These are phyloP conservation scores for Scolanthus callimorphus DNA, from an alignment of 92 coral and sea anemone species.

Conservation along the genomic window DNA sequence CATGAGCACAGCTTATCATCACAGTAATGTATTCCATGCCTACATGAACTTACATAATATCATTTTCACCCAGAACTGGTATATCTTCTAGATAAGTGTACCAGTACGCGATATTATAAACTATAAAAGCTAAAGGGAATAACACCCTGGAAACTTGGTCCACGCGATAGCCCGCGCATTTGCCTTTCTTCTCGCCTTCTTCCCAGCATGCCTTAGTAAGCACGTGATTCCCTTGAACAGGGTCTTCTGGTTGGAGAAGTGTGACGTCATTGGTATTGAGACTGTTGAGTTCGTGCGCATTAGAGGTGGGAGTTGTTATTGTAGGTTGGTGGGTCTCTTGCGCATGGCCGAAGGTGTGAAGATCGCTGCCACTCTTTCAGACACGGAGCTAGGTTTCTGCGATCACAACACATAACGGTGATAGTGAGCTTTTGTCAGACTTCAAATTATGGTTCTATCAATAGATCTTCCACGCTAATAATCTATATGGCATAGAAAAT, in stretches of 20 bases:
- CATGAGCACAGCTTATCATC: too few species aligned
- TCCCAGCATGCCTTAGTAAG: constrained; percentile 3
- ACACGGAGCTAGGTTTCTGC: too few species aligned
- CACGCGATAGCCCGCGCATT: constrained; percentile 7
- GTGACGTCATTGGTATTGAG: background rate
- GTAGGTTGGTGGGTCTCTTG: too few species aligned
- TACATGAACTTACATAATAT: background rate
- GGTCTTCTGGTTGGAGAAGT: background rate
- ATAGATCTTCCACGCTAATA: too few species aligned
- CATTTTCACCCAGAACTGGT: background rate
- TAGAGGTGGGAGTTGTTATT: background rate
- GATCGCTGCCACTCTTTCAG: too few species aligned
- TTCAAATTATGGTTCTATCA: too few species aligned
- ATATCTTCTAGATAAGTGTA: constrained; percentile 11
- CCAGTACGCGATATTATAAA: constrained; percentile 16
- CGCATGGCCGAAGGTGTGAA: too few species aligned
- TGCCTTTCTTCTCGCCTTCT: background rate
- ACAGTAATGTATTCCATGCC: too few species aligned
- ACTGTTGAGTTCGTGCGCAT: background rate
- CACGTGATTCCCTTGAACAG: background rate
- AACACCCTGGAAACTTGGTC: constrained; percentile 14
- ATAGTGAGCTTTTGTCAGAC: too few species aligned
- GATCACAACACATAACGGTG: too few species aligned
- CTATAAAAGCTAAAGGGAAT: constrained; percentile 15
- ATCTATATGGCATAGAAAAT: too few species aligned